Evolutionary conservation across 2,888 invertebrate genomes (phyloP), one percentile per base, ranked within the genome.

Genomic region (Leptinotarsa juncta): DNA sequence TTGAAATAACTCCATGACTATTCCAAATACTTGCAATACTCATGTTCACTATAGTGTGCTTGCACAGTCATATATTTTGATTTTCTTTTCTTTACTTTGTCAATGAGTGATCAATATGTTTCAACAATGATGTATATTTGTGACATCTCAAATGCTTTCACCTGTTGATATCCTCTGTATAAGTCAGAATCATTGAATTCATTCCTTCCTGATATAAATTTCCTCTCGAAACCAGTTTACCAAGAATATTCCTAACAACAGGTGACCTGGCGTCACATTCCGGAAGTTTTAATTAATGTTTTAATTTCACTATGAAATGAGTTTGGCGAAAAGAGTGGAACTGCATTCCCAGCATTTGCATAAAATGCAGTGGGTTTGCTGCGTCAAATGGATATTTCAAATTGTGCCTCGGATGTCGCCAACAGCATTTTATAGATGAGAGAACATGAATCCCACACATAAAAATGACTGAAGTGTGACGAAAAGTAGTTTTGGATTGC

Each of bases 321-420:
- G 62, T 32, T 62, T n/a, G 42, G 42, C 42, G 32, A 62, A 42
- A 32, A 62, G 42, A 62, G 62, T 32, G 62, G 23, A 62, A 62
- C 62, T 62, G 62, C 62, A 62, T 62, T 26, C 42, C 42, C 62
- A n/a, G 62, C 62, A 62, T 62, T 62, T 62, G 62, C 62, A 62
- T 62, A 42, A 62, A 62, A 62, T 62, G 62, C 62, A 62, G 62
- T 62, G 62, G 60, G 16, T 62, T 42, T 62, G 62, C 62, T 32
- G 62, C 62, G n/a, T 62, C 32, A 32, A 42, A 62, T 16, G 42
- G 62, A 32, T 62, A 62, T 62, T 62, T 62, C 62, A 62, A 62
- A 62, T 62, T 42, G 62, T 62, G 32, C 42, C 42, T 62, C 62
- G 62, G 62, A 57, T 57, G 26, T 57, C 57, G 57, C 57, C 57